These are phyloP conservation scores for Drosophila antonietae DNA, from an alignment of 2,888 invertebrate genomes.

Conservation along the genomic window DNA sequence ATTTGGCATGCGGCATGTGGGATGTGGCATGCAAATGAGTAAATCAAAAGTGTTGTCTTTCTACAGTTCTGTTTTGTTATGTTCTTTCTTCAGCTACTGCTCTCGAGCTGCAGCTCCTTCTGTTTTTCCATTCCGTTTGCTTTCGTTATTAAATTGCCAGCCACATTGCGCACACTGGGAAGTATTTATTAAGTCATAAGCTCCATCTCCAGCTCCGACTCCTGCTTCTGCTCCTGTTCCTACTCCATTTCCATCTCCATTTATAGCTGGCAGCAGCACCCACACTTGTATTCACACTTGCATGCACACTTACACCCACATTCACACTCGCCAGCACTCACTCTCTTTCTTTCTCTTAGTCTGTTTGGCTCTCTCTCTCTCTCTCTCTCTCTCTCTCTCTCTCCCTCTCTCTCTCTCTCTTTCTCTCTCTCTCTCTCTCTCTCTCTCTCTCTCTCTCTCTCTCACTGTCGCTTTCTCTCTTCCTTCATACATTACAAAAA, in stretches of 20 bases:
- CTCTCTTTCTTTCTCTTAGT: background rate
- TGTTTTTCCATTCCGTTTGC: constrained; percentile 60
- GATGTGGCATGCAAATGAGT: constrained; percentile 52
- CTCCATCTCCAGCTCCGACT: constrained; percentile 33
- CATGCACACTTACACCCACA: constrained; percentile 11
- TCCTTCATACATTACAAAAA: constrained; percentile 18
- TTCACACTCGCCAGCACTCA: background rate
- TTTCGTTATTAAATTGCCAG: constrained; percentile 77
- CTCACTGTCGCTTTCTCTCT: too few relatives aligned
- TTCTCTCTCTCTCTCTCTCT: background rate
- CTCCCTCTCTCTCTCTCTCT: background rate
- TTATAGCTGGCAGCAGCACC: constrained; percentile 13
- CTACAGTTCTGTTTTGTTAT: constrained; percentile 1
- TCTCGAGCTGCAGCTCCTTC: constrained; percentile 24
- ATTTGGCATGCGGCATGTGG: constrained; percentile 19
- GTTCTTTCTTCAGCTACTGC: background rate
- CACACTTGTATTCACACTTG: constrained; percentile 6
- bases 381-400: background rate
- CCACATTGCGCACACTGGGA: constrained; percentile 69
- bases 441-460: background rate
- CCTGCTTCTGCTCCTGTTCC: background rate
- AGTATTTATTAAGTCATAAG: constrained; percentile 78
- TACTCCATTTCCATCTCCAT: constrained; percentile 11
- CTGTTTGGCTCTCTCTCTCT: background rate
- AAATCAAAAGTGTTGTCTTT: constrained; percentile 55